Base-by-base conservation (phyloP, 2,888 invertebrate species). In the Mongoloraphidia duomilia region DNA sequence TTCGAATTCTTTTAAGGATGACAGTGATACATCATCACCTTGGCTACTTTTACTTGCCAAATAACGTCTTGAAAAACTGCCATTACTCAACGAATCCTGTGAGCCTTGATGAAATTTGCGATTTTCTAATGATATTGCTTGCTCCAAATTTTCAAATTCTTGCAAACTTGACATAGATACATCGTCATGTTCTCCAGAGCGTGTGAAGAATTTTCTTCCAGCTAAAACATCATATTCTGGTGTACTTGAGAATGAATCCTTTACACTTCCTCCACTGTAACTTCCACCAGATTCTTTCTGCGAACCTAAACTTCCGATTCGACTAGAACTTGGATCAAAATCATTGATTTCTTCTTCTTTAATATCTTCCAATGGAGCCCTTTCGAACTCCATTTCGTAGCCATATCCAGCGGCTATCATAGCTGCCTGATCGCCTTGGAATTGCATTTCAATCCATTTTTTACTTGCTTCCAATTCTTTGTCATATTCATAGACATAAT, bases 121-220 rank as follows among this genome's bases (percentile, higher is more conserved):
- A 63, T 84, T 85, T 63, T 90, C 90, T 62, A 87, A 73, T 0
- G 80, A 79, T 60, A 94, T 79, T 1, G 89, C 86, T 57, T 80
- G 80, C 67, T 95, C 95, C 11, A 95, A 70, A 54, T 84, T 84
- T 70, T 95, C 95, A 71, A 95, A 95, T 64, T 95, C 95, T 67
- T 92, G 91, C 51, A 95, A 73, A 8, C 94, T 94, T 55, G 85
- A 90, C 66, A 94, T 82, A 0, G 94, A 94, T 40, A 91, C 77
- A 63, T 93, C 91, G 63, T 95, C 94, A 61, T 88, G 86, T 57
- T 94, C 92, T n/a, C 84, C 80, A 56, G 80, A 76, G 56, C 82
- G 80, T 4, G 83, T 79, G 60, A 90, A 84, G 65, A 85, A 87
- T 60, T 85, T 83, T 60, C 85, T 79, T n/a, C 87, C 80, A 47